These are phyloP conservation scores for Vipera ursinii DNA, from an alignment of 2,797 vertebrate species.

Conservation along the genomic window DNA sequence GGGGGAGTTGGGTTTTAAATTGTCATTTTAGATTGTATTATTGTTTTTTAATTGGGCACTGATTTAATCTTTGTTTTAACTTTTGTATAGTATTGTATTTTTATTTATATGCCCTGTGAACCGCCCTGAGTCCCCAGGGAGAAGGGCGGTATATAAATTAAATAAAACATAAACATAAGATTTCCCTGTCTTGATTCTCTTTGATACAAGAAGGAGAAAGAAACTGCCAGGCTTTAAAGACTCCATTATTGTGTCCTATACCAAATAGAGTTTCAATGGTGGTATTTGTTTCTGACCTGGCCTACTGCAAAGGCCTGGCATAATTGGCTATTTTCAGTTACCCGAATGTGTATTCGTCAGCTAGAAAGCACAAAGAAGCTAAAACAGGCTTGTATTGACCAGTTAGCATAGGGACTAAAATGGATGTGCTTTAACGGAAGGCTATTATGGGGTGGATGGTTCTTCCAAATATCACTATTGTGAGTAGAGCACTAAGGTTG, in stretches of 20 bases:
- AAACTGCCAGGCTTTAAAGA: neutral
- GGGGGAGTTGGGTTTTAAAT: too few species aligned
- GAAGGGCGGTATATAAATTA: too few species aligned
- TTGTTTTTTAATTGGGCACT: too few species aligned
- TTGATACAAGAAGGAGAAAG: neutral
- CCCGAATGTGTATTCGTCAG: neutral
- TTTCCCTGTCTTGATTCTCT: neutral
- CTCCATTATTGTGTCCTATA: neutral
- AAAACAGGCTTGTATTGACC: neutral
- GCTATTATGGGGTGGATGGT: neutral
- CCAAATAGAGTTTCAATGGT: neutral
- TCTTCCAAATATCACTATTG: neutral
- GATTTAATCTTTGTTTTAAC: too few species aligned
- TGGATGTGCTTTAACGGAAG: neutral
- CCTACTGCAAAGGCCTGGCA: neutral
- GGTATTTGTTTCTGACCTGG: neutral
- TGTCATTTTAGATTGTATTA: too few species aligned
- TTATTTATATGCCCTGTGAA: too few species aligned
- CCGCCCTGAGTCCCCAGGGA: too few species aligned
- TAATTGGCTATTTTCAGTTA: constrained; percentile 12
- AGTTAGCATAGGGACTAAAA: neutral
- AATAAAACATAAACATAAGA: too few species aligned
- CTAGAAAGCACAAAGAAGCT: neutral
- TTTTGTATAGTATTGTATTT: too few species aligned
- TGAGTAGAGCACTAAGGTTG: neutral